phyloP scores from a whole-genome alignment of 2,888 invertebrate genomes.

The Drosophila acutilabella region DNA sequence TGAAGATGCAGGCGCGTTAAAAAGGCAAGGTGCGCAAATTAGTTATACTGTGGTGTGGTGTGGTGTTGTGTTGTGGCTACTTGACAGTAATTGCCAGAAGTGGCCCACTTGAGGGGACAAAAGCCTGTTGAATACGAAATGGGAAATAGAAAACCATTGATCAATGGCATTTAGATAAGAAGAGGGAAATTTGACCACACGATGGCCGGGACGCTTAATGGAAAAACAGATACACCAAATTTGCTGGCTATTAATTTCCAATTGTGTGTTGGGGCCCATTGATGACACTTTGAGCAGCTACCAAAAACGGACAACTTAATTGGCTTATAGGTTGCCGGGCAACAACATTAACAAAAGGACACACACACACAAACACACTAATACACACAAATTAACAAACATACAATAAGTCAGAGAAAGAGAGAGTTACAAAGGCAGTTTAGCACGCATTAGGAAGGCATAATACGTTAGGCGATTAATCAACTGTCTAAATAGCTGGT shows the following conservation, averaged over 20 bases:
- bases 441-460: conserved; percentile 66
- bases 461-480: conserved; percentile 74
- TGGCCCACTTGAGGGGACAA: conserved; percentile 47
- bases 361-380: conserved; percentile 17
- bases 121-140: conserved; percentile 23
- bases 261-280: conserved; percentile 63
- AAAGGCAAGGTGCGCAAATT: conserved; percentile 61
- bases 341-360: conserved; percentile 27
- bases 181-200: conserved; percentile 17
- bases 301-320: conserved; percentile 66
- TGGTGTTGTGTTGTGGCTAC: conserved; percentile 14
- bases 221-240: conserved; percentile 50
- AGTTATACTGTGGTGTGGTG: conserved; percentile 26
- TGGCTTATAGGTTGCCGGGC: conserved; percentile 63
- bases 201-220: conserved; percentile 31
- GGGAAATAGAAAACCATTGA: conserved; percentile 28
- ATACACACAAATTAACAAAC: conserved; percentile 14
- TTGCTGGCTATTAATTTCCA: conserved; percentile 72
- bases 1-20: conserved; percentile 55
- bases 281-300: conserved; percentile 72
- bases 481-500: conserved; percentile 65
- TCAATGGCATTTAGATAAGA: conserved; percentile 27
- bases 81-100: conserved; percentile 50
- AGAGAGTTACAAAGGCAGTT: conserved; percentile 40
- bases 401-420: conserved; percentile 4